Percentiles rank a stretch among this genome's conserved stretches.
phyloP scores from a whole-genome alignment of 2,797 vertebrate genomes.

The Remorina albescens region DNA sequence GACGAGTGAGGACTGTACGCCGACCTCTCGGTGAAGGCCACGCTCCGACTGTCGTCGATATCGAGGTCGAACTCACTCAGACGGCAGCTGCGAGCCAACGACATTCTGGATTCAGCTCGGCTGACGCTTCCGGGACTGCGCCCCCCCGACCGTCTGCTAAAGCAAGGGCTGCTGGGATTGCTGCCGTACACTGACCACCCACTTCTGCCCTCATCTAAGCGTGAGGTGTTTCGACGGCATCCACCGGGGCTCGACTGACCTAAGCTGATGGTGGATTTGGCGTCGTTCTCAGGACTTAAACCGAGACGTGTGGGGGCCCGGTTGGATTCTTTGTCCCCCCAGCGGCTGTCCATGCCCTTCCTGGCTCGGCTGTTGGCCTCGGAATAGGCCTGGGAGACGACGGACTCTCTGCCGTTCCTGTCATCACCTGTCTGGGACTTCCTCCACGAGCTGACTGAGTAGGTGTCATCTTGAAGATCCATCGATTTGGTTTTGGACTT shows the following conservation, averaged over 20 bases:
- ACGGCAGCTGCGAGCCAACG: conserved; percentile 85
- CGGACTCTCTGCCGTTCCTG: conserved; percentile 75
- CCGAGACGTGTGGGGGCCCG: conserved; percentile 80
- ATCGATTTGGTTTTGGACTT: conserved; percentile 76
- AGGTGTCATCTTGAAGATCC: conserved; percentile 69
- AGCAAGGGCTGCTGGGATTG: conserved; percentile 71
- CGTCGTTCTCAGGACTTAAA: conserved; percentile 82
- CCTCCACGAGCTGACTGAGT: conserved; percentile 76
- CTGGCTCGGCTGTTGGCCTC: conserved; percentile 83
- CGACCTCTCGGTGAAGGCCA: conserved; percentile 84
- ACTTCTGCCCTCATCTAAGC: conserved; percentile 73
- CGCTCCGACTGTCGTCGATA: conserved; percentile 81
- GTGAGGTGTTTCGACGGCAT: conserved; percentile 77
- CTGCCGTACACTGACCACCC: conserved; percentile 57
- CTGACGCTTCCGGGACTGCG: conserved; percentile 81
- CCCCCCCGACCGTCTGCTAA: conserved; percentile 76
- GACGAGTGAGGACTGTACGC: conserved; percentile 86
- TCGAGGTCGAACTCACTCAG: conserved; percentile 88
- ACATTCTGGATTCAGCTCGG: conserved; percentile 86
- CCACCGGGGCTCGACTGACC: conserved; percentile 79
- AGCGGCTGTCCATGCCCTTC: conserved; percentile 88
- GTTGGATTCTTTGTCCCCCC: conserved; percentile 88
- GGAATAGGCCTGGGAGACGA: conserved; percentile 87
- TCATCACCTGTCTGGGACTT: conserved; percentile 77
- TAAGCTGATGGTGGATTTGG: conserved; percentile 82